These are phyloP conservation scores for Muricea muricata DNA, from an alignment of 92 coral and sea anemone species.

Conservation along the genomic window DNA sequence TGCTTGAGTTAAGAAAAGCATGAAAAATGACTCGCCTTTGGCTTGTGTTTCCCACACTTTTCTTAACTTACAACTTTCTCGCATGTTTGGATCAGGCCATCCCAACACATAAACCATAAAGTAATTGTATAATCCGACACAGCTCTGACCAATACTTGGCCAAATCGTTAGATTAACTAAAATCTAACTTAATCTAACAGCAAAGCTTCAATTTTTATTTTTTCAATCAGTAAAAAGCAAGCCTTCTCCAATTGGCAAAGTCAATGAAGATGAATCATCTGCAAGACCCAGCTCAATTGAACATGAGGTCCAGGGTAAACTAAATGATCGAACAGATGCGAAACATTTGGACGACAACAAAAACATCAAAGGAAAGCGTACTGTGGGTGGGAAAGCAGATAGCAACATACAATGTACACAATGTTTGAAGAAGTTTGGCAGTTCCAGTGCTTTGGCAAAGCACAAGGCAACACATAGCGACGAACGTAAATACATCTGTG, in stretches of 20 bases:
- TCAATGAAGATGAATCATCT: slow-evolving; percentile 8
- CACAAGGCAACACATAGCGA: slow-evolving; percentile 98
- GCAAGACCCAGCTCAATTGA: slow-evolving; percentile 1
- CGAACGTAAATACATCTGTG: slow-evolving; percentile 91
- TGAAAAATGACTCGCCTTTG: no score
- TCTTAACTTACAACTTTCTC: no score
- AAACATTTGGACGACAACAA: slow-evolving; percentile 57
- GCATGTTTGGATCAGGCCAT: no score
- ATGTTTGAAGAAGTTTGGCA: slow-evolving; percentile 91
- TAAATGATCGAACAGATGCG: background rate
- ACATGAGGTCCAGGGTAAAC: slow-evolving; percentile 6
- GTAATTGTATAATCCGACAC: no score
- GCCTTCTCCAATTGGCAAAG: slow-evolving; percentile 25
- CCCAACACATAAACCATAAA: no score
- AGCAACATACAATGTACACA: slow-evolving; percentile 76
- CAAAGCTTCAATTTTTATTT: no score
- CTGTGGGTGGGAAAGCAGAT: slow-evolving; percentile 39
- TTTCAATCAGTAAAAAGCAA: background rate
- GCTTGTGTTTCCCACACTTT: no score
- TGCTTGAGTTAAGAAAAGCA: no score
- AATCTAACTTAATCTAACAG: no score
- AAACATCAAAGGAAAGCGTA: slow-evolving; percentile 47
- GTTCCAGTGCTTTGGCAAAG: slow-evolving; percentile 97
- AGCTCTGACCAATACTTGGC: no score
- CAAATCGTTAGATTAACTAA: no score